These are phyloP conservation scores for Huso huso DNA, from an alignment of 2,797 vertebrate species.

Conservation along the genomic window DNA sequence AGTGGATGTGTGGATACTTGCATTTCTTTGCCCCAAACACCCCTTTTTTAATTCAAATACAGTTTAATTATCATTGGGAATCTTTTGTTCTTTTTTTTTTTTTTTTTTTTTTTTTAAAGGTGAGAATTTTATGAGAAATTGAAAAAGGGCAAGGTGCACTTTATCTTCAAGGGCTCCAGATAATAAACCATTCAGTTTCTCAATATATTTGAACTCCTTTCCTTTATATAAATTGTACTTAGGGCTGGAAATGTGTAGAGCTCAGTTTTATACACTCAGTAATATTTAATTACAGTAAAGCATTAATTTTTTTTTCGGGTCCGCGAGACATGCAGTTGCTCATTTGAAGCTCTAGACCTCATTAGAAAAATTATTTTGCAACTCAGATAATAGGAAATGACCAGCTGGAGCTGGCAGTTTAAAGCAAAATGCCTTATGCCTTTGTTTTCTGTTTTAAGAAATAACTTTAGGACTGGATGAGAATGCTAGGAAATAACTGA, in stretches of 20 bases:
- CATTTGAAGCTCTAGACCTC: not conserved
- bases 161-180: not conserved
- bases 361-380: not conserved
- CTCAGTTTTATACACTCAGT: not conserved
- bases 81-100: not conserved
- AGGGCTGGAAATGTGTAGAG: not conserved
- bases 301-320: not conserved
- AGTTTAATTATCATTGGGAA: constrained; percentile 1
- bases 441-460: too few species aligned
- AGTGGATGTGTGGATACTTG: not conserved
- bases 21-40: not conserved
- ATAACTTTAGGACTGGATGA: too few species aligned
- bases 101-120: not conserved
- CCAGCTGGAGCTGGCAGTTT: not conserved
- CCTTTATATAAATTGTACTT: constrained; percentile 2
- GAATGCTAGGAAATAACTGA: too few species aligned
- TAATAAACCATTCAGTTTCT: not conserved
- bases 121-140: not conserved
- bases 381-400: not conserved
- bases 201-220: not conserved
- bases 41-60: not conserved
- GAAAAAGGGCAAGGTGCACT: not conserved
- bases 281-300: not conserved
- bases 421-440: not conserved
- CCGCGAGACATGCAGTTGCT: not conserved